These are phyloP conservation scores for Ormia ochracea DNA, from an alignment of 2,888 invertebrate genomes.

Conservation along the genomic window DNA sequence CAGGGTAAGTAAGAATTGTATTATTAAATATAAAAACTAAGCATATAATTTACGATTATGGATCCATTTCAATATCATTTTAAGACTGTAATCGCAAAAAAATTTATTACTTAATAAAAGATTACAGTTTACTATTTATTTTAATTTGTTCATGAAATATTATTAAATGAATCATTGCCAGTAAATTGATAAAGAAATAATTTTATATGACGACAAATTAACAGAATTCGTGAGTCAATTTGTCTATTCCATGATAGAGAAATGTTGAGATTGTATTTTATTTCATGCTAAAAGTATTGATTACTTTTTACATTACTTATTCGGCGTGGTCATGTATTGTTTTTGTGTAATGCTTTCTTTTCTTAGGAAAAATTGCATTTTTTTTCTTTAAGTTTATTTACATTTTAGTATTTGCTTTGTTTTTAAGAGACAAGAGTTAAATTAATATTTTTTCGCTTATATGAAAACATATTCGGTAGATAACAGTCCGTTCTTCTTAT, in stretches of 20 bases:
- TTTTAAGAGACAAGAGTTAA: no score
- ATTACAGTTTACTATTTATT: conserved; percentile 18
- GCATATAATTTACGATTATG: neutral
- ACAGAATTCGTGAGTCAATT: conserved; percentile 25
- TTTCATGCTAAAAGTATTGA: neutral
- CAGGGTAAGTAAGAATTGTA: conserved; percentile 65
- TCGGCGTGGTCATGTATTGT: neutral
- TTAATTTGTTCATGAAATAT: neutral
- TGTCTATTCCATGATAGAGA: conserved; percentile 8
- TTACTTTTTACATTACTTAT: neutral
- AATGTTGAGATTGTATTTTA: neutral
- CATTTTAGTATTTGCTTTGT: no score
- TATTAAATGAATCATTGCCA: conserved; percentile 12
- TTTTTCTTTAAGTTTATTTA: no score
- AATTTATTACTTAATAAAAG: neutral
- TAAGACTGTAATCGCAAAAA: neutral
- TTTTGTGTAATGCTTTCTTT: no score
- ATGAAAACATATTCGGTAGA: no score
- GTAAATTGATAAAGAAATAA: neutral
- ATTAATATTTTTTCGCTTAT: no score
- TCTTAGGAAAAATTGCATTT: no score
- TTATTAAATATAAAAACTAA: neutral
- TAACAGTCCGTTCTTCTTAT: no score
- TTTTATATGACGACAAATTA: conserved; percentile 33
- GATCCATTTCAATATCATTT: neutral